These are phyloP conservation scores for Oreochromis mossambicus DNA, from an alignment of 2,797 vertebrate species.

Conservation along the genomic window DNA sequence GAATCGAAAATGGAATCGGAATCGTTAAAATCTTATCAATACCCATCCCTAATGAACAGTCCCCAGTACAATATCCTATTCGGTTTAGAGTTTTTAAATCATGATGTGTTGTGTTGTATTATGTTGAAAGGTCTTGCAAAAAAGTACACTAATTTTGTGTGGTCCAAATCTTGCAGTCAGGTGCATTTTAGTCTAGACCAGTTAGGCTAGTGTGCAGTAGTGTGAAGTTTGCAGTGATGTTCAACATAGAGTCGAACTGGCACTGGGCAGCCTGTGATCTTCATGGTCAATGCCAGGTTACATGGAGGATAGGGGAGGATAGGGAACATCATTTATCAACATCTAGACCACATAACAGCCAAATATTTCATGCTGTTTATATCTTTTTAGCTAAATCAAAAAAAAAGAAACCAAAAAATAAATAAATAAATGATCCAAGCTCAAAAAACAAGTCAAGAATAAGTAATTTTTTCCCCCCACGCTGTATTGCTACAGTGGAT, in stretches of 20 bases:
- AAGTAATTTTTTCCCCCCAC: accelerated
- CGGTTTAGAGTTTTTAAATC: neutral
- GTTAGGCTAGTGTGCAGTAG: neutral
- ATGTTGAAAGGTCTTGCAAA: neutral
- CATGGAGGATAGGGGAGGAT: neutral
- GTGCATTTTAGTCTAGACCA: neutral
- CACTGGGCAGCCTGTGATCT: neutral
- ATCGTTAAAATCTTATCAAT: no score
- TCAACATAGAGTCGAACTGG: neutral
- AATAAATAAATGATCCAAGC: neutral
- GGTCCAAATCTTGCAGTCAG: neutral
- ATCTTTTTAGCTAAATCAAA: neutral
- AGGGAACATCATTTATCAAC: neutral
- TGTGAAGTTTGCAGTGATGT: neutral
- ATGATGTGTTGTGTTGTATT: neutral
- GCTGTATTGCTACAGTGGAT: neutral
- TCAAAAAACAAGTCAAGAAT: neutral
- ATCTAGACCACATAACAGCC: neutral
- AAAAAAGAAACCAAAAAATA: neutral
- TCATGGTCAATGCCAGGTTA: neutral
- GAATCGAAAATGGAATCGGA: no score
- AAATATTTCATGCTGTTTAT: neutral
- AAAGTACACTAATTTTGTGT: neutral
- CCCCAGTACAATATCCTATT: neutral
- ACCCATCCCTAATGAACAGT: no score